Evolutionary conservation across 2,797 vertebrate genomes (phyloP), one percentile per base, ranked within the genome.

Genomic region (Alcedo atthis): DNA sequence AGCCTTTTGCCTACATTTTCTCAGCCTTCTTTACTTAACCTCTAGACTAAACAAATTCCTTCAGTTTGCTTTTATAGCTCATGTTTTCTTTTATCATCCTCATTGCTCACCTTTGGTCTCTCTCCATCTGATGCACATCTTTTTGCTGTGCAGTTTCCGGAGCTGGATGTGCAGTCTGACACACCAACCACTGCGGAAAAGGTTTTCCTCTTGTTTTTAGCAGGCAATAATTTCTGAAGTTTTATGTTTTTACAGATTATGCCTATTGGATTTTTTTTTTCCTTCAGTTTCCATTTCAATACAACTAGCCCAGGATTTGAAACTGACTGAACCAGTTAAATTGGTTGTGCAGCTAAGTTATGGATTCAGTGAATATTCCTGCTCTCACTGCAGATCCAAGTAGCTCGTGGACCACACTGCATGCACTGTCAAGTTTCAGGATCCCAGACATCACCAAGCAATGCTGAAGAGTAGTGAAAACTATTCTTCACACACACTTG

Each of bases 31-130:
- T 86, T 66, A 78, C 24, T 86, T 93, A 83, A 89, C 6, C 45
- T 82, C 57, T 67, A 92, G 71, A 81, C 75, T 85, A 74, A 78
- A 82, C 77, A 90, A 87, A 59, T 48, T 15, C 10, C 81, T 85
- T 80, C 63, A 55, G 12, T 40, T 43, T 28, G 13, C 22, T 79
- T 63, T 63, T n/a, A 32, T 6, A 82, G 32, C 22, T 85, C 15
- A 3, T 18, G 45, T 26, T 86, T 76, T 53, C 26, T 67, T 86
- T 76, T 25, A 45, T 76, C 66, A 69, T 57, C 59, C 25, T 49
- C 26, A 28, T 19, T 49, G 15, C 28, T 70, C 6, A 1, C 32
- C 53, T 61, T 45, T 81, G 46, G 21, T 59, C n/a, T 69, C 53
- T 53, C 12, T 76, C 74, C 17, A 37, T 46, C 26, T 54, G 51